Evolutionary conservation across 2,797 vertebrate species (phyloP), one percentile per base, ranked within the genome.

Genomic region (Echiichthys vipera): DNA sequence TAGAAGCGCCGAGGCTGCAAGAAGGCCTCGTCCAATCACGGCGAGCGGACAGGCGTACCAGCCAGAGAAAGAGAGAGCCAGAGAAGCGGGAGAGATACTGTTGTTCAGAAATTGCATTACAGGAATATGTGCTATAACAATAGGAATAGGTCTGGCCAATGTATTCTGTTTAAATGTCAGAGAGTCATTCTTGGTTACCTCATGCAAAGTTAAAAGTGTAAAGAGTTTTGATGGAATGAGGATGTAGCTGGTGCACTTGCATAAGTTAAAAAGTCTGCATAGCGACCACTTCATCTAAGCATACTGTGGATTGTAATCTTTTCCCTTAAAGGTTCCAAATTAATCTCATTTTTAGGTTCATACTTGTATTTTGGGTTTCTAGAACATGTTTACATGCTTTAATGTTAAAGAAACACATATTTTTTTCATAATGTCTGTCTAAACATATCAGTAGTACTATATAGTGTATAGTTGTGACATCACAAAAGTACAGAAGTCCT

Each of bases 61-160:
- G 84, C 43, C 67, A 1, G 53, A 53, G 58, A 71, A 64, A 65
- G 54, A 73, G 66, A 69, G 79, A 62, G 51, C 15, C 24, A 3
- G 42, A 74, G 71, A 68, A 71, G 66, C 36, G 15, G 59, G 77
- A 70, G 69, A 76, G 76, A 84, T 69, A 91, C 84, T 88, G 84
- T 86, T 84, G 83, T 83, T 80, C 71, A 84, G 85, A 91, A 94
- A 93, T 90, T 87, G 86, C 87, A 93, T 93, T 88, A 86, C 83
- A 87, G 77, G 67, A 89, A 82, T 86, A 59, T 80, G 69, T 65
- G 74, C 81, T 74, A 77, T 53, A 77, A 89, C 74, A 91, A 84
- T 77, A 24, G 49, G 65, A 77, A 78, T 25, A 25, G 55, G 65
- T 76, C 73, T 50, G 22, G 67, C 61, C 57, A 49, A 67, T 65